Evolutionary conservation across 2,797 vertebrate genomes (phyloP).

Genomic region (Melanotaenia boesemani): DNA sequence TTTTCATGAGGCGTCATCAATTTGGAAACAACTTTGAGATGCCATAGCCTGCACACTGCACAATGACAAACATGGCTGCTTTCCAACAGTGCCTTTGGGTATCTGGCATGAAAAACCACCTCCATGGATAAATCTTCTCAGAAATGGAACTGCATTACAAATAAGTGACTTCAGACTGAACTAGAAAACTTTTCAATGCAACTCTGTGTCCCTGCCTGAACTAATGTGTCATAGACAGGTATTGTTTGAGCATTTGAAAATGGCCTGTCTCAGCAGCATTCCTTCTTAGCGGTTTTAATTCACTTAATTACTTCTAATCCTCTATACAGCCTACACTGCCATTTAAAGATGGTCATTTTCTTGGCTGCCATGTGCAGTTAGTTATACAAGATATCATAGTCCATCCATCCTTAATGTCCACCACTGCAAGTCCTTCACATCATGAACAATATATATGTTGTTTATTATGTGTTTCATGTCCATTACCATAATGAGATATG

Average conservation of each 20-base stretch:
- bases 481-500: constrained; percentile 61
- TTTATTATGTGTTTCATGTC: constrained; percentile 34
- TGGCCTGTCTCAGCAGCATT: background rate
- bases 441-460: constrained; percentile 9
- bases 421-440: constrained; percentile 26
- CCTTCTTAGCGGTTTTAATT: background rate
- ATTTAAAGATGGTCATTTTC: constrained; percentile 25
- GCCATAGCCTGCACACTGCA: constrained; percentile 72
- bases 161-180: constrained; percentile 72
- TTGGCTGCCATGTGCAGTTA: constrained; percentile 22
- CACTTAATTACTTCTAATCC: constrained; percentile 20
- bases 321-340: constrained; percentile 1
- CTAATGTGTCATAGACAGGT: constrained; percentile 30
- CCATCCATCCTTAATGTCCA: constrained; percentile 12
- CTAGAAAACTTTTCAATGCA: constrained; percentile 64
- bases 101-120: constrained; percentile 87
- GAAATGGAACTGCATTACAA: constrained; percentile 69
- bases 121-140: constrained; percentile 74
- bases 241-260: constrained; percentile 22
- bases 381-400: constrained; percentile 25
- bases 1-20: constrained; percentile 89
- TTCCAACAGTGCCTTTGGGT: constrained; percentile 89
- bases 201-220: constrained; percentile 70
- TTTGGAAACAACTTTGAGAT: constrained; percentile 84
- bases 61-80: constrained; percentile 84